Conservation (phyloP, 2,113 vertebrate genomes). For the Arvicanthis niloticus region DNA sequence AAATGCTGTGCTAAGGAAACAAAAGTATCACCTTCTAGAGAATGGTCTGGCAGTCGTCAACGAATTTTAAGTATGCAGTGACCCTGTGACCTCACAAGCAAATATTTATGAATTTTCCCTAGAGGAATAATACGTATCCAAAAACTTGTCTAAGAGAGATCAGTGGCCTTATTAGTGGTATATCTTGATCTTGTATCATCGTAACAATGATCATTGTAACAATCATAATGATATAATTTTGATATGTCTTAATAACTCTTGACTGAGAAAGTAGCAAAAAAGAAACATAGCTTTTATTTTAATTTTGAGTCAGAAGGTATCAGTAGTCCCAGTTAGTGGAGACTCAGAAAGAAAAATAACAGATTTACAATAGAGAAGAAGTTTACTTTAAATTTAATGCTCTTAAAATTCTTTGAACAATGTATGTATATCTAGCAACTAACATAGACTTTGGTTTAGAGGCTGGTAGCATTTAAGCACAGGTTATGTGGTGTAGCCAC, state of each 20-base stretch:
- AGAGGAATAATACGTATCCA: constrained; percentile 12
- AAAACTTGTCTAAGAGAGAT: neutral
- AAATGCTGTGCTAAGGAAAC: constrained; percentile 35
- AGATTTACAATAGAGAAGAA: constrained; percentile 29
- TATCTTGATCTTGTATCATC: too few relatives aligned
- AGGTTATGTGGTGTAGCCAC: neutral
- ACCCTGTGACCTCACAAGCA: neutral
- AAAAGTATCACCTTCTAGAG: constrained; percentile 13
- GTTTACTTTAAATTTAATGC: constrained; percentile 1
- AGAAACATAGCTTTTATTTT: neutral
- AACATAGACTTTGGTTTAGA: neutral
- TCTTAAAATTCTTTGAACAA: constrained; percentile 19
- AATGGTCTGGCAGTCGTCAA: neutral
- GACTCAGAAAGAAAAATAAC: neutral
- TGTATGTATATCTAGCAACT: neutral
- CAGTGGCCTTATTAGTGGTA: constrained; percentile 14
- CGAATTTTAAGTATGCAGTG: constrained; percentile 14
- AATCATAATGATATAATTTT: too few relatives aligned
- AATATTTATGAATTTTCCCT: neutral
- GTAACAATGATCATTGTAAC: too few relatives aligned
- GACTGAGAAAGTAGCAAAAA: neutral
- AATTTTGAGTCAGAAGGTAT: neutral
- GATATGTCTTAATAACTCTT: neutral
- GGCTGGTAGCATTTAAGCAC: neutral
- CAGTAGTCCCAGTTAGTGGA: neutral